These are phyloP conservation scores for Todiramphus saurophagus DNA, from an alignment of 2,113 vertebrate species.

Conservation along the genomic window DNA sequence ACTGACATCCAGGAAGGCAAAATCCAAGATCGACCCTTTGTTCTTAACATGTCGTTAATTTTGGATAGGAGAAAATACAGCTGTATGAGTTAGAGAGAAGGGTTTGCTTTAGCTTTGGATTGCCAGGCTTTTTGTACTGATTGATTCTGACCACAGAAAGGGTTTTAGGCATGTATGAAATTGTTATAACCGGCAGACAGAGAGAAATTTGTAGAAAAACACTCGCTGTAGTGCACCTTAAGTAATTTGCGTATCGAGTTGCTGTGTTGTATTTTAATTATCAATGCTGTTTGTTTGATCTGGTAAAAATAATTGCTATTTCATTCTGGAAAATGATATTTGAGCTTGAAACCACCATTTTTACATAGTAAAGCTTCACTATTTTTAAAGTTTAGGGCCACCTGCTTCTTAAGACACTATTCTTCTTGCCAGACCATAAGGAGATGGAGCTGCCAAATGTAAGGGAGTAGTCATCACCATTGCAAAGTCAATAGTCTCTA, in stretches of 20 bases:
- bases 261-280: slow-evolving; percentile 1
- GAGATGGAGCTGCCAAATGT: slow-evolving; percentile 41
- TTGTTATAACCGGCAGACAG: background rate
- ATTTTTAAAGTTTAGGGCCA: slow-evolving; percentile 41
- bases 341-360: slow-evolving; percentile 10
- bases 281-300: background rate
- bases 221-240: background rate
- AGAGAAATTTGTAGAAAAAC: background rate
- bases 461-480: slow-evolving; percentile 55
- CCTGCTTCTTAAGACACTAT: slow-evolving; percentile 54
- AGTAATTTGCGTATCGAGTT: background rate
- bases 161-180: background rate
- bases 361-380: slow-evolving; percentile 11
- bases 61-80: background rate
- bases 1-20: background rate
- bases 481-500: slow-evolving; percentile 64
- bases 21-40: background rate
- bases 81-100: background rate
- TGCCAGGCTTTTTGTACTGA: background rate
- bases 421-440: slow-evolving; percentile 55
- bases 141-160: background rate
- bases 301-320: background rate
- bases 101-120: background rate
- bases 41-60: background rate
- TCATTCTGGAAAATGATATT: background rate